Conservation (phyloP, 2,888 invertebrate species). For the Eubasilissa splendida region DNA sequence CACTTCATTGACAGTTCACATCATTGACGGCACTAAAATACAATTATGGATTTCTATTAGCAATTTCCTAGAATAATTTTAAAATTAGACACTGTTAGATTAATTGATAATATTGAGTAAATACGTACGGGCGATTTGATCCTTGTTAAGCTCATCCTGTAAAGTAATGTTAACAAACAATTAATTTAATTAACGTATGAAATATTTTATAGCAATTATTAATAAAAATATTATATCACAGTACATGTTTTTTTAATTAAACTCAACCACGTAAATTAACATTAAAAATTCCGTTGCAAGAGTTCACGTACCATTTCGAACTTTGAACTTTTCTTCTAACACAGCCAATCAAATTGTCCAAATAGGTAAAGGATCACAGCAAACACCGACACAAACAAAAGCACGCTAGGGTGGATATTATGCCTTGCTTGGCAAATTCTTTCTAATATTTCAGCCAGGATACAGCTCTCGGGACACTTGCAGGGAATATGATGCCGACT, state of each 20-base stretch:
- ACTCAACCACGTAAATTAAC: too few relatives aligned
- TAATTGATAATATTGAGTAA: neutral
- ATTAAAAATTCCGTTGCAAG: too few relatives aligned
- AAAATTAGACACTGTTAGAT: too few relatives aligned
- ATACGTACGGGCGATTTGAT: slow-evolving; percentile 83
- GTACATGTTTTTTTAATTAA: too few relatives aligned
- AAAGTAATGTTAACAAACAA: slow-evolving; percentile 63
- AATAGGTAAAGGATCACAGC: slow-evolving; percentile 66
- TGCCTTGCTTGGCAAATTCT: slow-evolving; percentile 68
- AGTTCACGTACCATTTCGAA: slow-evolving; percentile 43
- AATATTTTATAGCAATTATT: neutral
- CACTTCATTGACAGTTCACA: too few relatives aligned
- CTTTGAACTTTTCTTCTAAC: slow-evolving; percentile 41
- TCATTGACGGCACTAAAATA: too few relatives aligned
- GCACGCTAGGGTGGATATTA: slow-evolving; percentile 69
- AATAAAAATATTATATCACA: too few relatives aligned
- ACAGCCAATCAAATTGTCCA: slow-evolving; percentile 63
- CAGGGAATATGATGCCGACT: slow-evolving; percentile 25
- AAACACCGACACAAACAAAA: slow-evolving; percentile 68
- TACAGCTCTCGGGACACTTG: slow-evolving; percentile 59
- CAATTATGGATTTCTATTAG: too few relatives aligned
- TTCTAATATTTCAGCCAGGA: slow-evolving; percentile 68
- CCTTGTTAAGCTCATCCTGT: slow-evolving; percentile 84
- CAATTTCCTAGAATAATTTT: too few relatives aligned
- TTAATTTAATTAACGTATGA: neutral